phyloP scores from a whole-genome alignment of 1,140 invertebrate species.

The Diabrotica virgifera region DNA sequence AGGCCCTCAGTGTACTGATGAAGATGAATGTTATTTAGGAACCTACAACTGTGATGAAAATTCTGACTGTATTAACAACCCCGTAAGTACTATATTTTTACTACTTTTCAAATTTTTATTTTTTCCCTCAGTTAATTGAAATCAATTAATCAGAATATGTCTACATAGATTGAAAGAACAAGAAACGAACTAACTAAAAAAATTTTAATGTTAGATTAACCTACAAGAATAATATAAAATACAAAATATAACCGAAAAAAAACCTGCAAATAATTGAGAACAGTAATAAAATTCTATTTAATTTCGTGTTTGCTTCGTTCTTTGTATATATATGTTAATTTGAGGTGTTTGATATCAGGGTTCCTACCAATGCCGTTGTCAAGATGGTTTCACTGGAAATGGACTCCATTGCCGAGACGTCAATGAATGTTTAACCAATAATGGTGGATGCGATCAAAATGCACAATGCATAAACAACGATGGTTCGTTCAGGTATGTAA shows the following conservation, averaged over 20 bases:
- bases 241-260: too few species aligned
- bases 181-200: too few species aligned
- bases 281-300: too few species aligned
- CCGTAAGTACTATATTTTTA: slow-evolving; percentile 50
- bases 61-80: slow-evolving; percentile 79
- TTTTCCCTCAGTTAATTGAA: too few species aligned
- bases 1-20: slow-evolving; percentile 72
- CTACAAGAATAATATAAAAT: too few species aligned
- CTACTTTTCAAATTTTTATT: too few species aligned
- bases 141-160: too few species aligned
- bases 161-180: too few species aligned
- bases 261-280: too few species aligned
- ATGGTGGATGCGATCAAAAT: slow-evolving; percentile 78
- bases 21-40: slow-evolving; percentile 81
- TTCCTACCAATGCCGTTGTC: slow-evolving; percentile 72
- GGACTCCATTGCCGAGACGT: slow-evolving; percentile 65
- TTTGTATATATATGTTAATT: not conserved
- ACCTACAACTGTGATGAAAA: slow-evolving; percentile 75
- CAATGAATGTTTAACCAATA: slow-evolving; percentile 66
- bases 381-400: slow-evolving; percentile 81
- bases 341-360: slow-evolving; percentile 34
- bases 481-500: slow-evolving; percentile 65
- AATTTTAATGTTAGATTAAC: too few species aligned
- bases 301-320: too few species aligned
- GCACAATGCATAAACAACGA: slow-evolving; percentile 85